A percentile compares a stretch with the other conserved stretches of the same genome.
Conservation (phyloP, 2,797 vertebrate genomes). For the Parauchenoglanis punctatus region DNA sequence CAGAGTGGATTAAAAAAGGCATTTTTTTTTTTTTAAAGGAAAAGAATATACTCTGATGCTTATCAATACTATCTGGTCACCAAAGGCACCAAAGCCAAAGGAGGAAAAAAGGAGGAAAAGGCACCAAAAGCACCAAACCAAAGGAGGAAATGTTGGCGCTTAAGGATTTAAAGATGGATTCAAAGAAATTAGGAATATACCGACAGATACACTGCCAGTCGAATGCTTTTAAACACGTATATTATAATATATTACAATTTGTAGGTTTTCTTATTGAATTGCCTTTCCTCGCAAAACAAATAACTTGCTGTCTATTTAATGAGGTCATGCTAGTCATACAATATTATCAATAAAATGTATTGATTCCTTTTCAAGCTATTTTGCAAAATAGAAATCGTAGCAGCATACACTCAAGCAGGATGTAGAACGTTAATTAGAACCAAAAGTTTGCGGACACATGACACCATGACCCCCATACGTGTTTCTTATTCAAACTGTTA, state of each 20-base stretch:
- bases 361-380: not conserved
- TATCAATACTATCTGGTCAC: not conserved
- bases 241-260: too few relatives aligned
- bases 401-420: not conserved
- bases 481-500: not conserved
- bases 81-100: not conserved
- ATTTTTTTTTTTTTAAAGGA: not conserved
- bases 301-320: not conserved
- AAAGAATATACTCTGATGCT: not conserved
- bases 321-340: not conserved
- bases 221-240: too few relatives aligned
- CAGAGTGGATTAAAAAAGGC: not conserved
- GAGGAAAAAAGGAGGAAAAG: too few relatives aligned
- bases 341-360: not conserved
- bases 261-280: too few relatives aligned
- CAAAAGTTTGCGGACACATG: not conserved
- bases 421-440: not conserved
- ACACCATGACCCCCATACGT: not conserved
- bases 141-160: too few relatives aligned
- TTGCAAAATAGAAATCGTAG: not conserved
- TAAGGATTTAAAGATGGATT: too few relatives aligned
- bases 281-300: too few relatives aligned
- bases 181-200: too few relatives aligned
- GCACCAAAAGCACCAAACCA: not conserved
- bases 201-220: too few relatives aligned